Evolutionary conservation across 2,888 invertebrate species (phyloP).

Genomic region (Agonum fuliginosum): DNA sequence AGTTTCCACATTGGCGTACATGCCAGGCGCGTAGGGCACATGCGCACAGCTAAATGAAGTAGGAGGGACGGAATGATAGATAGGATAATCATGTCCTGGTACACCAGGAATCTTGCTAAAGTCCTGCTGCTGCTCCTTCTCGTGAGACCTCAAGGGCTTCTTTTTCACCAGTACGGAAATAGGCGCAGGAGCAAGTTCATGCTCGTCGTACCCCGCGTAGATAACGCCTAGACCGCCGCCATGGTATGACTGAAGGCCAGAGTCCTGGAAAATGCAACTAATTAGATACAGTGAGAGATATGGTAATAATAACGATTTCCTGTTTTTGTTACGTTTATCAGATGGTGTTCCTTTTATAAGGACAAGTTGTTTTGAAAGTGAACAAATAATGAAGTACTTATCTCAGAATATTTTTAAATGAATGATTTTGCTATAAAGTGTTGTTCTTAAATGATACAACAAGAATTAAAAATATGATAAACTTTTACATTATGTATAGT

Average conservation of each 20-base stretch:
- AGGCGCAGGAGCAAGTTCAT: not conserved
- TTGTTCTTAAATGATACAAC: too few species aligned
- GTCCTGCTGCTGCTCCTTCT: constrained; percentile 83
- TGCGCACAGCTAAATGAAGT: constrained; percentile 87
- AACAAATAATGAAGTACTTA: too few species aligned
- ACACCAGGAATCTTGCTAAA: constrained; percentile 87
- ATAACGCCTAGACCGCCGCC: constrained; percentile 43
- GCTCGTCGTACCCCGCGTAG: constrained; percentile 47
- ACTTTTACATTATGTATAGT: too few species aligned
- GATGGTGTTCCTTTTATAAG: not conserved
- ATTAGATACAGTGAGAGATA: constrained; percentile 4
- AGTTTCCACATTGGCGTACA: constrained; percentile 93
- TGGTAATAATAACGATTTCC: constrained; percentile 17
- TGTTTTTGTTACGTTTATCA: constrained; percentile 19
- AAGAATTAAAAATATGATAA: too few species aligned
- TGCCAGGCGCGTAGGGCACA: constrained; percentile 88
- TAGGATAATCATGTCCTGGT: constrained; percentile 88
- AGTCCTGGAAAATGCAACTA: constrained; percentile 17
- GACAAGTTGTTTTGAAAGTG: not conserved
- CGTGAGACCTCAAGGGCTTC: constrained; percentile 69
- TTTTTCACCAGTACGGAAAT: constrained; percentile 52
- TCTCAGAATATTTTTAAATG: too few species aligned
- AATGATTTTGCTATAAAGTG: too few species aligned
- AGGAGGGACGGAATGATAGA: constrained; percentile 85
- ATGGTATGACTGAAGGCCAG: constrained; percentile 27